Percentiles rank a stretch among this genome's conserved stretches.
These are phyloP conservation scores for Branchinecta lynchi DNA, from an alignment of 1,140 invertebrate genomes.

Conservation along the genomic window DNA sequence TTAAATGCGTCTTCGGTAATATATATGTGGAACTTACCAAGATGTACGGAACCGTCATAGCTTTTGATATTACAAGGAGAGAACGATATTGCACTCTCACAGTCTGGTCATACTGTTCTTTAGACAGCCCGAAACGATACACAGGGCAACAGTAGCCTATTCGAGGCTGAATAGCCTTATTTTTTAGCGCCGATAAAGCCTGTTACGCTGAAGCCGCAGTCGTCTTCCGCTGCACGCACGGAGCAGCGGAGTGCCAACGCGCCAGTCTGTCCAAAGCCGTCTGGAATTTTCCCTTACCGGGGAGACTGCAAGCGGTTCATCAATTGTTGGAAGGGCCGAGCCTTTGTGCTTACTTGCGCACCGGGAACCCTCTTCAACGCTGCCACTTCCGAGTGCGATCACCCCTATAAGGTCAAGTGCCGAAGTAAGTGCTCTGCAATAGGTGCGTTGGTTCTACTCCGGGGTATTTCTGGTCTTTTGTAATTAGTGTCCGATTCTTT, in stretches of 20 bases:
- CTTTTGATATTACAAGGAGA: no score
- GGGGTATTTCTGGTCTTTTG: no score
- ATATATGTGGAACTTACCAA: no score
- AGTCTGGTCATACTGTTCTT: no score
- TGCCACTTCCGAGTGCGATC: constrained; percentile 43
- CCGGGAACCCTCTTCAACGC: constrained; percentile 51
- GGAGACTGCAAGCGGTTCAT: constrained; percentile 25
- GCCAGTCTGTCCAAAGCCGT: constrained; percentile 20
- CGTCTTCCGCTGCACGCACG: background rate
- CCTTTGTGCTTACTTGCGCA: constrained; percentile 34
- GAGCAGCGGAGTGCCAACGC: background rate
- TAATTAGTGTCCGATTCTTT: no score
- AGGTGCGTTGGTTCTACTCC: no score
- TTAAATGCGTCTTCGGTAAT: no score
- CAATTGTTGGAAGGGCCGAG: constrained; percentile 27
- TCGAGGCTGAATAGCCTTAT: no score
- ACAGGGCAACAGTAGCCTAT: no score
- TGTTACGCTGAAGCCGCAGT: background rate
- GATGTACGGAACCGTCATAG: no score
- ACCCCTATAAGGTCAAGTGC: constrained; percentile 44
- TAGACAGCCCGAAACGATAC: no score
- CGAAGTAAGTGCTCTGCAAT: constrained; percentile 16
- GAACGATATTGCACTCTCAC: no score
- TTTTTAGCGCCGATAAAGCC: background rate
- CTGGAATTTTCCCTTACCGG: constrained; percentile 17